phyloP scores from a whole-genome alignment of 2,113 vertebrate genomes.

The Mobula hypostoma region DNA sequence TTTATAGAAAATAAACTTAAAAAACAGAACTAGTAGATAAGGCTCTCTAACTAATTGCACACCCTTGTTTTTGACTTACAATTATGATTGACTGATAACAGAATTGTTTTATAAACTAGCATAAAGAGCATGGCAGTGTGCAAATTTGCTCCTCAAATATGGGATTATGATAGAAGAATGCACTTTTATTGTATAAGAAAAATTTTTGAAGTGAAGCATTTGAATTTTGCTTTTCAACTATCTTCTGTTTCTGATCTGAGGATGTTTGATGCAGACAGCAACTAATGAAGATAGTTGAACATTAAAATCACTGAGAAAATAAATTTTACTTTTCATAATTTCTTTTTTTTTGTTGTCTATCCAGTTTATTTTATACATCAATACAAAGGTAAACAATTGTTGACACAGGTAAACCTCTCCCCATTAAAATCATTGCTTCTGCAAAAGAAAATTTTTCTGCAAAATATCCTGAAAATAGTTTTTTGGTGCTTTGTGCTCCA shows the following conservation, averaged over 20 bases:
- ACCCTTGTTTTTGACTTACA: not conserved
- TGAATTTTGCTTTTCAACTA: not conserved
- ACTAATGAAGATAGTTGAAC: not conserved
- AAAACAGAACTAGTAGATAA: not conserved
- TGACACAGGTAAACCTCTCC: no score
- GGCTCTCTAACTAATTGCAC: not conserved
- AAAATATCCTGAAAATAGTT: not conserved
- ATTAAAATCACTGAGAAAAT: not conserved
- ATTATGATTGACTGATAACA: not conserved
- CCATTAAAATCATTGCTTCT: not conserved
- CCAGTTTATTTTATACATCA: no score
- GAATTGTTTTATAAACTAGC: not conserved
- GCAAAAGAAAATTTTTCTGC: not conserved
- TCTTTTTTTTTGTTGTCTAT: no score
- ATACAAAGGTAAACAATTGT: no score
- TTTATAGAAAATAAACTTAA: not conserved
- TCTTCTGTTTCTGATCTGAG: not conserved
- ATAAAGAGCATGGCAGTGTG: not conserved
- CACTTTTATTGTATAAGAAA: not conserved
- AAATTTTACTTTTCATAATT: conserved; percentile 6
- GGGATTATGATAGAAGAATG: not conserved
- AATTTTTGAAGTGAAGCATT: not conserved
- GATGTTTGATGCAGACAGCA: not conserved
- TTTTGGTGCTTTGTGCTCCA: not conserved
- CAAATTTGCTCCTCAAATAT: not conserved